Base-by-base conservation (phyloP, 2,797 vertebrate species). In the Fistularia commersonii region DNA sequence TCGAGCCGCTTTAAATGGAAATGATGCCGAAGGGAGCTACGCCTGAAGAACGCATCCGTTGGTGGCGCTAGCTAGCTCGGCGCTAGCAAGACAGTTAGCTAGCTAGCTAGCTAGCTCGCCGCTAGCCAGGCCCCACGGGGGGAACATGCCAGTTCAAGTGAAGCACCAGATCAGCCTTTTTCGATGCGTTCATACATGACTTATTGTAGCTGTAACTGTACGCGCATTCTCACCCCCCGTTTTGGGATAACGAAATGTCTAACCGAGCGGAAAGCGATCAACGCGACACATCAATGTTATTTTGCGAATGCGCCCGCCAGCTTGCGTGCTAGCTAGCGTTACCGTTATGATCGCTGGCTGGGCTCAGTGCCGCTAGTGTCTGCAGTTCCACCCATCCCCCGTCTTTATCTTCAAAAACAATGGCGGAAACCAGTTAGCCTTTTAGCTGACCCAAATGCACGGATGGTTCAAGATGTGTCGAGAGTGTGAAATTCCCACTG, bases 371-470 rank as follows among this genome's bases (percentile, higher is more conserved):
- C 58, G 68, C 58, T 74, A 57, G 54, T 72, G 69, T 68, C 61
- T 72, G 78, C 77, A 81, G 70, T 60, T 75, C 74, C 81, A 84
- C 87, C 87, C 87, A 86, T 86, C 87, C 85, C 83, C 84, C 85
- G 84, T 86, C 79, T 75, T 75, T 74, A 81, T 51, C 62, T 61
- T 53, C 69, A 80, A 82, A 86, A 85, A 88, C 86, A 86, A 89
- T 88, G 82, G 85, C 79, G 82, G 79, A 82, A 78, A 73, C 62
- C 66, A 69, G 65, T 60, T 55, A 62, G 70, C 64, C 23, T 55
- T 13, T 8, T 14, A 63, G 63, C 48, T 23, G 57, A 14, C 6
- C 45, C 47, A 3, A 7, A 51, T 51, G 57, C 48, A 11, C 42
- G n/a, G 0, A 0, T 14, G 1, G 35, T 40, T 32, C 11, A 43